Evolutionary conservation across 2,888 invertebrate species (phyloP).

Genomic region (Ophion ventricosus): DNA sequence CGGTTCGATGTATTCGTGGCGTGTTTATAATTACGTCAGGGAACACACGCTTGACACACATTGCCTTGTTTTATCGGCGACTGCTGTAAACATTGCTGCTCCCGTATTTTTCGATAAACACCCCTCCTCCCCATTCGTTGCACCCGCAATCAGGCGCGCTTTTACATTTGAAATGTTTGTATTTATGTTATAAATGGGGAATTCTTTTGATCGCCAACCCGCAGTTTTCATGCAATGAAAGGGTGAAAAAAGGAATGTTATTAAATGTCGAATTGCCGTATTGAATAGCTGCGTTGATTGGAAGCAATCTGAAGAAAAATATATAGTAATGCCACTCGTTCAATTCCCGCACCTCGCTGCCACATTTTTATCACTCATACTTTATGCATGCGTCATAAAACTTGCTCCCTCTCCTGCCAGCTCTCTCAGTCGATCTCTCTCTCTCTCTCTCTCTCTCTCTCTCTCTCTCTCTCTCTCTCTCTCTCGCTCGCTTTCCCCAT

Average conservation of each 20-base stretch:
- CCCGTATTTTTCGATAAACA: conserved; percentile 42
- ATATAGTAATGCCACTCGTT: conserved; percentile 10
- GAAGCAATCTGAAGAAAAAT: conserved; percentile 30
- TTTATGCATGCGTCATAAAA: conserved; percentile 74
- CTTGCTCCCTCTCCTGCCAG: conserved; percentile 48
- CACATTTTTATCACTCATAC: conserved; percentile 73
- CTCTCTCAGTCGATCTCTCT: conserved; percentile 61
- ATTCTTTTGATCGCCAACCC: conserved; percentile 9
- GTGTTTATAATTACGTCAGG: conserved; percentile 32
- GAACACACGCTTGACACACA: conserved; percentile 30
- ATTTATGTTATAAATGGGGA: conserved; percentile 22
- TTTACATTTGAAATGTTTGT: neutral
- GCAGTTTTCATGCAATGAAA: conserved; percentile 25
- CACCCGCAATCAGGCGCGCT: neutral
- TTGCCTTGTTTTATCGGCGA: conserved; percentile 49
- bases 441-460: conserved; percentile 18
- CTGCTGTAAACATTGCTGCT: conserved; percentile 19
- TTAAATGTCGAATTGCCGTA: conserved; percentile 27
- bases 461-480: conserved; percentile 53
- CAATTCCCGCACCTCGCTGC: conserved; percentile 26
- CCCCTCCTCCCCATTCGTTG: neutral
- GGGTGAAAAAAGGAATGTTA: neutral
- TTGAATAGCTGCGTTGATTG: conserved; percentile 45
- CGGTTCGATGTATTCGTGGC: neutral
- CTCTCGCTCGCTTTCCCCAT: conserved; percentile 9